phyloP scores from a whole-genome alignment of 2,888 invertebrate genomes.

The Callyntrura sp. region DNA sequence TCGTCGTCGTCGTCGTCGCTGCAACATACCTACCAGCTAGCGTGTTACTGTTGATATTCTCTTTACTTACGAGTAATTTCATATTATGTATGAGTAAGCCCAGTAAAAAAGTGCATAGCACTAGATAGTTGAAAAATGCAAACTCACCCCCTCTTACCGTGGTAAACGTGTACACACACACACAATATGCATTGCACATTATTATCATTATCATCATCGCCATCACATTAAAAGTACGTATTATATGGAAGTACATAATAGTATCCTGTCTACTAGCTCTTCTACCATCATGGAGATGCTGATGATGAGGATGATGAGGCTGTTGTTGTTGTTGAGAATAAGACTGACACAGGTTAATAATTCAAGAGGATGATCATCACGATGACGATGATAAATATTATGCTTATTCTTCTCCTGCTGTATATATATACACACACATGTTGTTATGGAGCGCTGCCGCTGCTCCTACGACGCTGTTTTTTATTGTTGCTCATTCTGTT shows the following conservation, averaged over 20 bases:
- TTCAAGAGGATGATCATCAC: no score
- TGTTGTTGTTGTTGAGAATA: constrained; percentile 21
- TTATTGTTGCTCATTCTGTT: no score
- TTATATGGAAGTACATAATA: constrained; percentile 34
- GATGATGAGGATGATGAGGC: constrained; percentile 11
- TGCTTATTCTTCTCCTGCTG: neutral
- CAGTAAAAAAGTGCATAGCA: constrained; percentile 66
- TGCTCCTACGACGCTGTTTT: no score
- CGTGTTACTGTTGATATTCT: no score
- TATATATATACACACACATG: constrained; percentile 1
- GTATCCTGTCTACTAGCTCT: constrained; percentile 43
- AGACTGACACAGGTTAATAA: no score
- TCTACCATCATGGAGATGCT: constrained; percentile 16
- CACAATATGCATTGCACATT: constrained; percentile 46
- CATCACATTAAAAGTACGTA: neutral
- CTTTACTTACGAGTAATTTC: no score
- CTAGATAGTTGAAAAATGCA: constrained; percentile 53
- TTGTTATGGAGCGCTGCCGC: no score
- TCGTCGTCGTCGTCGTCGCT: no score
- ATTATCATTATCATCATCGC: constrained; percentile 7
- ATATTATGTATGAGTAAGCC: neutral
- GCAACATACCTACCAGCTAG: no score
- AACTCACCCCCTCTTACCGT: constrained; percentile 56
- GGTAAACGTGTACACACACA: neutral
- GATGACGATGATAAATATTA: constrained; percentile 28